Conservation (phyloP, 2,113 vertebrate genomes). For the Antennarius striatus region DNA sequence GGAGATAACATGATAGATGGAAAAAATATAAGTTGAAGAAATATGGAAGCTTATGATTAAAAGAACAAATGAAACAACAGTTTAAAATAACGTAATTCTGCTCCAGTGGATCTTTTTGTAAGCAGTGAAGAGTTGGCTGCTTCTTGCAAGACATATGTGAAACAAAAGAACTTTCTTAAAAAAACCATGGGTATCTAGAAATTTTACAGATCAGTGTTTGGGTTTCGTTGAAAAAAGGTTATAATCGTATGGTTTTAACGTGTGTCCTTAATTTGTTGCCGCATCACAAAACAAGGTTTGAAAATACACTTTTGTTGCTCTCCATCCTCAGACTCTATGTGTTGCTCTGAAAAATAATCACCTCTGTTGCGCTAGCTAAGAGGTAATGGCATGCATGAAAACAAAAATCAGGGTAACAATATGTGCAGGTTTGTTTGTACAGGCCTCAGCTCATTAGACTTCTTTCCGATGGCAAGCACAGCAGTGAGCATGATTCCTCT, state of each 20-base stretch:
- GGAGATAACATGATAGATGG: neutral
- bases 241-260: neutral
- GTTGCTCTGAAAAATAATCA: neutral
- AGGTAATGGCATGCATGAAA: neutral
- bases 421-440: neutral
- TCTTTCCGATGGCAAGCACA: neutral
- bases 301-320: neutral
- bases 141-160: neutral
- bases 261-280: neutral
- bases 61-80: conserved; percentile 4
- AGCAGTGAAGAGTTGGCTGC: neutral
- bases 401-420: neutral
- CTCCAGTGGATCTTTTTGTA: neutral
- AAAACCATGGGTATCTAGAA: neutral
- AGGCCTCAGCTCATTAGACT: neutral
- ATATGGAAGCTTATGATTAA: neutral
- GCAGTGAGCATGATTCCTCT: neutral
- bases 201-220: neutral
- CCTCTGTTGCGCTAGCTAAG: neutral
- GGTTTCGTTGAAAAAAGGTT: conserved; percentile 16
- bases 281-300: conserved; percentile 35
- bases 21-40: neutral
- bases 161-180: neutral
- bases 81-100: neutral
- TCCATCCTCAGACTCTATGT: conserved; percentile 10